Base-by-base conservation (phyloP, 2,888 invertebrate species). In the Tholera decimalis region DNA sequence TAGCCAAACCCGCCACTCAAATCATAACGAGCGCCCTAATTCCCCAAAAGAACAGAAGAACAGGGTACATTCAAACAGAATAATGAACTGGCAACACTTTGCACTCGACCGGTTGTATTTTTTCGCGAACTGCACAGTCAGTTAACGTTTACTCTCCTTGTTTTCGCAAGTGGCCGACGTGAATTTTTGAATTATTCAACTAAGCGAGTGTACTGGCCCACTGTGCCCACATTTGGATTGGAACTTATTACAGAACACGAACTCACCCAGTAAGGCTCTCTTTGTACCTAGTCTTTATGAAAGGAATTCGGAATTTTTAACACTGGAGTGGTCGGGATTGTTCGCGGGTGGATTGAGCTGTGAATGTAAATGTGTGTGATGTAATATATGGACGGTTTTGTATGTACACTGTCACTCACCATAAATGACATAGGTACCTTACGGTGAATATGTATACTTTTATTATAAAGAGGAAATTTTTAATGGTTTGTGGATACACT, bases 141-240 rank as follows among this genome's bases (percentile, higher is more conserved):
- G 80, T 73, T 80, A 74, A 77, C 83, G 86, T 87, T 88, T 86
- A 86, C 83, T 87, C 82, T 80, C 77, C 84, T 86, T 87, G 87
- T 87, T 89, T 88, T 84, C 81, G 73, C 82, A 82, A 86, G 83
- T 84, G 88, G 84, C 80, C 84, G 79, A 84, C 80, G 84, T 83
- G 89, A 88, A 89, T 90, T 89, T 90, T 88, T 91, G 89, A 91
- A 91, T 91, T 86, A 91, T 91, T 90, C 89, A 90, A 83, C 86
- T 89, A 87, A 88, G 84, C 85, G 87, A 88, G 84, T 85, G 83
- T 83, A 83, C 85, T 83, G 73, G 75, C 71, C 69, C 73, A 73
- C 69, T 72, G 74, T 79, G 70, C 79, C 81, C 83, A 83, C 81
- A 81, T 74, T 79, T 68, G 74, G 72, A 83, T 74, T 76, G 72